Conservation (phyloP, 2,113 vertebrate genomes). For the Candoia aspera region DNA sequence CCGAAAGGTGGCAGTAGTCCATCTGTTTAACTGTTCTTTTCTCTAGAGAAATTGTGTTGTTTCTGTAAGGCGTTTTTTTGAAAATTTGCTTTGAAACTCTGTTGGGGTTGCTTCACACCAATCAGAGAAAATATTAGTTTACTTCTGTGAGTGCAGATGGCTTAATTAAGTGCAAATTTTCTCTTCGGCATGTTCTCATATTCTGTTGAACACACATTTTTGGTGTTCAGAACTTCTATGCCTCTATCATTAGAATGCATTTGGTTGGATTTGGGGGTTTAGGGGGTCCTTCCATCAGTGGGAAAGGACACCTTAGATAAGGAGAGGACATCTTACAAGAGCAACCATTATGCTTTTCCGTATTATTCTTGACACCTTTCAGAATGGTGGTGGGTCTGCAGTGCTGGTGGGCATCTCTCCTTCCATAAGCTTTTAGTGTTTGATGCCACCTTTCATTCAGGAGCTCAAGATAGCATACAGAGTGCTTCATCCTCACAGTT, state of each 20-base stretch:
- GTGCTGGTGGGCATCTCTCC: too few relatives aligned
- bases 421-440: too few relatives aligned
- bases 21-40: background rate
- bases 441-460: too few relatives aligned
- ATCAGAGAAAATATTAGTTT: background rate
- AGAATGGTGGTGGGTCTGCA: too few relatives aligned
- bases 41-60: background rate
- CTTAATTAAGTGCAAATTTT: background rate
- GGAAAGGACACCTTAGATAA: background rate
- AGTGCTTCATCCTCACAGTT: too few relatives aligned
- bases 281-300: background rate
- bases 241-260: background rate
- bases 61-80: background rate
- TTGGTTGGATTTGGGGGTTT: background rate
- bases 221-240: background rate
- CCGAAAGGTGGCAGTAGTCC: conserved; percentile 39
- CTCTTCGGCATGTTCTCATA: background rate
- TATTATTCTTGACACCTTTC: too few relatives aligned
- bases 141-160: too few relatives aligned
- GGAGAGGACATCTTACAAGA: too few relatives aligned
- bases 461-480: too few relatives aligned
- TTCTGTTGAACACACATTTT: background rate
- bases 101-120: background rate
- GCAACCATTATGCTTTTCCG: too few relatives aligned
- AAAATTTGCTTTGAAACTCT: background rate